Base-by-base conservation (phyloP, 2,113 vertebrate genomes). In the Bos javanicus region DNA sequence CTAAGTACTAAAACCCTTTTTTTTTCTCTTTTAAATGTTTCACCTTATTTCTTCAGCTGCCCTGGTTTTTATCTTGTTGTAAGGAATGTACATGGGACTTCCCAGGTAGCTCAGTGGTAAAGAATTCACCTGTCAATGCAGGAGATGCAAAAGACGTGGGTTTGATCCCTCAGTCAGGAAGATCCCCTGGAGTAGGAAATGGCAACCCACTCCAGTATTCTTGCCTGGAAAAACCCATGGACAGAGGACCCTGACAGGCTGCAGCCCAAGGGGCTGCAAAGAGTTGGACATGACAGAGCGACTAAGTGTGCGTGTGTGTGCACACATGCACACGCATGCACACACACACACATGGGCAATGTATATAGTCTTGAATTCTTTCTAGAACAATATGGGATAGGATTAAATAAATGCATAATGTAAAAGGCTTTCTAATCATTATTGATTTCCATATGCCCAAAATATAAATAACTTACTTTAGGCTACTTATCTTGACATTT, bases 281-380 rank as follows among this genome's bases (percentile, higher is more conserved):
- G 71, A 76, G 71, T 14, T 43, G 36, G 71, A 76, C 36, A 76
- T 39, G 36, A 76, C 36, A 25, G 11, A 25, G 10, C 11, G 25
- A 74, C 36, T 14, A 11, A 39, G 67, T 21, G 67, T 71, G 64
- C 0, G 14, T 28, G 28, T 3, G 0, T 1, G 10, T 30, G 5
- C 12, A 2, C 11, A 4, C 57, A 6, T 28, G 15, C 59, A 62
- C 26, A 33, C 28, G 15, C 28, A 7, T 26, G 13, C 25, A 60
- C 62, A 64, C 62, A n/a, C 62, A n/a, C 64, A 67, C 16, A 67
- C 71, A 74, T 2, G 3, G 13, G 60, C 52, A 57, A 92, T 26
- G 19, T 19, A 46, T 21, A 21, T 84, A 62, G 33, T 80, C 87
- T 91, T 67, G 43, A 83, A 86, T 86, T 88, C 76, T 94, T 97